Evolutionary conservation across 2,797 vertebrate species (phyloP), one percentile per base, ranked within the genome.

Genomic region (Enteromius afrohamiltoni): DNA sequence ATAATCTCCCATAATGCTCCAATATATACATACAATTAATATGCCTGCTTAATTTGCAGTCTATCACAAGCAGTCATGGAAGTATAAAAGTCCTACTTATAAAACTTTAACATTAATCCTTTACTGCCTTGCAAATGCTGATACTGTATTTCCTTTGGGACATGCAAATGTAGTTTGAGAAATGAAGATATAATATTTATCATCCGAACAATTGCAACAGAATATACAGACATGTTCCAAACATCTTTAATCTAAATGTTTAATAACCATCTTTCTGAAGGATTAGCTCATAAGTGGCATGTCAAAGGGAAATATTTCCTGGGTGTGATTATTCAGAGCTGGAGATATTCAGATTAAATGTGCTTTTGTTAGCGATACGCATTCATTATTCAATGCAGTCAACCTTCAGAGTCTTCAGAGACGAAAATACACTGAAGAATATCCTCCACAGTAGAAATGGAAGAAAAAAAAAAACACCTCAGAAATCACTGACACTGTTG

Each of bases 221-320:
- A 34, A 71, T 6, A 65, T 53, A 26, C 58, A 65, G 26, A 37
- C 58, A 40, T 49, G 58, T 53, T 40, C 10, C 62, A 83, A 75
- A 68, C 80, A 83, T 74, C 60, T 74, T 82, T 82, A 74, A 76
- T 76, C 73, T 76, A 55, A 53, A 53, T 68, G 60, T 83, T 68
- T 76, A 67, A 76, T 76, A 45, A 76, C 62, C 16, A 81, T 74
- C 80, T 64, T 74, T 83, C 34, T 55, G 49, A 68, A 55, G 81
- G 81, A 83, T 83, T 83, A 68, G 62, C 81, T 68, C 47, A 68
- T 67, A 83, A 76, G 58, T 62, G 26, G 58, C 42, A 31, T 58
- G 81, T 75, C 71, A 55, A 37, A 67, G 34, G 34, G 3, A 83
- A 75, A 83, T 45, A 75, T 77, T 45, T 76, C 81, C 34, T 47